Evolutionary conservation across 2,888 invertebrate genomes (phyloP), one percentile per base, ranked within the genome.

Genomic region (Acronicta alni): DNA sequence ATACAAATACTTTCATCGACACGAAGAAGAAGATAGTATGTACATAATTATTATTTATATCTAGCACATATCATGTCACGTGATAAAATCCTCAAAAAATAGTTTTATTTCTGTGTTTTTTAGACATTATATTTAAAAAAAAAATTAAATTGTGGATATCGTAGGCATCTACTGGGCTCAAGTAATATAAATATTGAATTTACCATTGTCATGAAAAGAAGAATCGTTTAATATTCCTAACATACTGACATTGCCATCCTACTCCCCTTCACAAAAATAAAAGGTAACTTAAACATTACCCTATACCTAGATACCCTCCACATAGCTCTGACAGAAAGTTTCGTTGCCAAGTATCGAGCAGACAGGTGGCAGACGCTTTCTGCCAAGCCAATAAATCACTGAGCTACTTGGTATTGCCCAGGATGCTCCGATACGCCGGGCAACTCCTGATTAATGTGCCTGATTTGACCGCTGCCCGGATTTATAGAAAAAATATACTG

Each of bases 291-390:
- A 17, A 35, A 12, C 15, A 37, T 20, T n/a, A 51, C n/a, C 41
- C 42, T 17, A 15, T 51, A 59, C 15, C 44, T 42, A 41, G 41
- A 39, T n/a, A 52, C 47, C 30, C 17, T 54, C 18, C 53, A 55
- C 20, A 56, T 42, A 63, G 51, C 32, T 35, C 26, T 43, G 43
- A 47, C 51, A 55, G 51, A 60, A 70, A 65, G 64, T 72, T 70
- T 47, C 65, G 65, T 68, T 71, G 72, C 73, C 67, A 75, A 71
- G 65, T 66, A 73, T 60, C 52, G 67, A 51, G 73, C 75, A 88
- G 90, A 91, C 91, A 89, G 90, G 89, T 88, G 85, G 88, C 81
- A 89, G 90, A 89, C 89, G 83, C 71, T 80, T 78, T 82, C 80
- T 81, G 77, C 75, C 72, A 73, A 79, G 86, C 86, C 89, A 87